phyloP scores from a whole-genome alignment of 2,797 vertebrate species.

The Phrynocephalus guinanensis region DNA sequence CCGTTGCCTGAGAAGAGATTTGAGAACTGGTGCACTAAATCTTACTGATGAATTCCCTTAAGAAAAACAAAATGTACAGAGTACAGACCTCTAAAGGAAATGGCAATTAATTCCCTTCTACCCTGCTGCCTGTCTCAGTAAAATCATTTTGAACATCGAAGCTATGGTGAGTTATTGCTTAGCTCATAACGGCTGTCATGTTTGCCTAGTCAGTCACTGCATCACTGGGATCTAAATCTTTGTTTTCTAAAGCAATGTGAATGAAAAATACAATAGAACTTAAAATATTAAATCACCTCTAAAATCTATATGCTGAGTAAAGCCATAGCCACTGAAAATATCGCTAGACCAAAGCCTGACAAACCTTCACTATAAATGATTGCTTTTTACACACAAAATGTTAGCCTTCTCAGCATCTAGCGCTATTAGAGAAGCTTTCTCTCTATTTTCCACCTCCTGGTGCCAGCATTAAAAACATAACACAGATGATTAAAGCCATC shows the following conservation, averaged over 20 bases:
- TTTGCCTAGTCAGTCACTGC: slow-evolving; percentile 24
- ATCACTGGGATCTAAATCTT: background rate
- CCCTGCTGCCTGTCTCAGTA: slow-evolving; percentile 36
- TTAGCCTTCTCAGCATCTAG: slow-evolving; percentile 51
- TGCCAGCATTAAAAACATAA: slow-evolving; percentile 46
- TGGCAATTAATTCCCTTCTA: slow-evolving; percentile 55
- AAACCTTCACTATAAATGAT: slow-evolving; percentile 20
- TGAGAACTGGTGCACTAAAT: slow-evolving; percentile 33
- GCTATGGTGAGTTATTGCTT: slow-evolving; percentile 51
- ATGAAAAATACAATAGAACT: background rate
- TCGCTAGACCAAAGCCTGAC: slow-evolving; percentile 21
- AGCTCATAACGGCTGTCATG: slow-evolving; percentile 39
- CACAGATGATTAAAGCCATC: slow-evolving; percentile 60
- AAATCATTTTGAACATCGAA: slow-evolving; percentile 44
- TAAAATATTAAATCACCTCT: slow-evolving; percentile 18
- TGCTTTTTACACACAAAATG: slow-evolving; percentile 41
- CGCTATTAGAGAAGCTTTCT: slow-evolving; percentile 5
- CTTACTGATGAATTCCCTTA: slow-evolving; percentile 33
- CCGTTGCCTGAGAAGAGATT: slow-evolving; percentile 27
- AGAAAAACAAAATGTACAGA: slow-evolving; percentile 18
- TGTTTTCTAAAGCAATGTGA: slow-evolving; percentile 25
- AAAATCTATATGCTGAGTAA: background rate
- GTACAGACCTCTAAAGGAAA: slow-evolving; percentile 23
- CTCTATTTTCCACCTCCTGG: slow-evolving; percentile 43
- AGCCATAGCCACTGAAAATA: background rate